These are phyloP conservation scores for Xanthorhoe designata DNA, from an alignment of 2,888 invertebrate genomes.

Conservation along the genomic window DNA sequence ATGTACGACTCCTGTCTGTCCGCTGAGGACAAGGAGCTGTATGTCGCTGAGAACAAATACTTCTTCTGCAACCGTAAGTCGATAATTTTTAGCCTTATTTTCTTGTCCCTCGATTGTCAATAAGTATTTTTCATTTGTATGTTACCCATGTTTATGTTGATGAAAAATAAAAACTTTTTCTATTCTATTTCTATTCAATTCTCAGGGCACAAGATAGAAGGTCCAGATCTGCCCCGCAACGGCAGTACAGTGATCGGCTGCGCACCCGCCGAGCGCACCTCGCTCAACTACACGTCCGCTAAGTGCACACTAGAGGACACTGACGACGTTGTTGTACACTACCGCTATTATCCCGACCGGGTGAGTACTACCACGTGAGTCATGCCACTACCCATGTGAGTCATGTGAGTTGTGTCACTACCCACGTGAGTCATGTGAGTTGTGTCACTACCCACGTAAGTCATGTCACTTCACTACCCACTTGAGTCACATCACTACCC, in stretches of 20 bases:
- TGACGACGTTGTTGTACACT: conserved; percentile 77
- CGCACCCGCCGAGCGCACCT: conserved; percentile 71
- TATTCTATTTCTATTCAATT: too few species aligned
- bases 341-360: conserved; percentile 76
- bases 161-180: too few species aligned
- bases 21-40: conserved; percentile 77
- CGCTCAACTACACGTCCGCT: conserved; percentile 70
- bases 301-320: conserved; percentile 75
- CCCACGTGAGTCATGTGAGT: too few species aligned
- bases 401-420: too few species aligned
- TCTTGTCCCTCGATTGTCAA: too few species aligned
- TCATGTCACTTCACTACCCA: too few species aligned
- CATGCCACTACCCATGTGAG: background rate
- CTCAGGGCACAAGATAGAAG: conserved; percentile 72
- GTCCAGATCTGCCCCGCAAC: conserved; percentile 73
- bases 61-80: conserved; percentile 79
- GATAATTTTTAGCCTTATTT: too few species aligned
- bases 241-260: conserved; percentile 72
- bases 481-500: too few species aligned
- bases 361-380: conserved; percentile 49
- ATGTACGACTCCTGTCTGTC: conserved; percentile 79
- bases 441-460: too few species aligned
- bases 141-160: too few species aligned
- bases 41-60: conserved; percentile 69
- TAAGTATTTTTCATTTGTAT: too few species aligned